A percentile compares a stretch with the other conserved stretches of the same genome.
These are phyloP conservation scores for Labroides dimidiatus DNA, from an alignment of 2,797 vertebrate genomes.

Conservation along the genomic window DNA sequence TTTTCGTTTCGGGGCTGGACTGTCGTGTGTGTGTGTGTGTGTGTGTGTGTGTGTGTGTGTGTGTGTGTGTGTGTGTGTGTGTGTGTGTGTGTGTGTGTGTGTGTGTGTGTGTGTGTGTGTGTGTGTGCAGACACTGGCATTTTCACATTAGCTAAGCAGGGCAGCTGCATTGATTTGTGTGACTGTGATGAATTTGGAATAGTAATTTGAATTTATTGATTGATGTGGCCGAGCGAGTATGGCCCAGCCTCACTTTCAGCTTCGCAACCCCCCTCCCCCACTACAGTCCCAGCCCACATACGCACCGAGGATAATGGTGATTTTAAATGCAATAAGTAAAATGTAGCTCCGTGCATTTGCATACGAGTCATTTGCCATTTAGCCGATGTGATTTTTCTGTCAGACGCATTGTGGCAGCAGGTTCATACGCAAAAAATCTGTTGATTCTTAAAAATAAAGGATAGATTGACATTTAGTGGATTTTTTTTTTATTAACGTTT, in stretches of 20 bases:
- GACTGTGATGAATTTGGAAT: conserved; percentile 94
- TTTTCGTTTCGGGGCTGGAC: conserved; percentile 66
- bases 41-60: conserved; percentile 28
- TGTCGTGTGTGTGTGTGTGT: conserved; percentile 49
- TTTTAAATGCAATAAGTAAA: conserved; percentile 83
- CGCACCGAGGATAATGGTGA: conserved; percentile 81
- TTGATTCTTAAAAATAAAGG: conserved; percentile 7
- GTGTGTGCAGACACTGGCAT: conserved; percentile 79
- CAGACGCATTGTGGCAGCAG: conserved; percentile 33
- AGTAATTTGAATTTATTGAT: conserved; percentile 95
- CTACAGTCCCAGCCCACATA: conserved; percentile 79
- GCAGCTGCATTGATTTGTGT: conserved; percentile 88
- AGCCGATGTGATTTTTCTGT: conserved; percentile 41
- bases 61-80: conserved; percentile 47
- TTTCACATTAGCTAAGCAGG: conserved; percentile 90
- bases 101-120: conserved; percentile 32
- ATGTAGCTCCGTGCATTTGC: conserved; percentile 77
- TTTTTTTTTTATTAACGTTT: not conserved
- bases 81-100: conserved; percentile 32
- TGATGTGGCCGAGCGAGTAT: conserved; percentile 86
- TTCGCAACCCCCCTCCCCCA: conserved; percentile 67
- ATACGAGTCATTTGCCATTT: conserved; percentile 81
- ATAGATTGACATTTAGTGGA: not conserved
- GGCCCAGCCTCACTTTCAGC: conserved; percentile 79
- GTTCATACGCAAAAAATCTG: conserved; percentile 19